phyloP scores from a whole-genome alignment of 2,888 invertebrate genomes.

The Chorisops tibialis region DNA sequence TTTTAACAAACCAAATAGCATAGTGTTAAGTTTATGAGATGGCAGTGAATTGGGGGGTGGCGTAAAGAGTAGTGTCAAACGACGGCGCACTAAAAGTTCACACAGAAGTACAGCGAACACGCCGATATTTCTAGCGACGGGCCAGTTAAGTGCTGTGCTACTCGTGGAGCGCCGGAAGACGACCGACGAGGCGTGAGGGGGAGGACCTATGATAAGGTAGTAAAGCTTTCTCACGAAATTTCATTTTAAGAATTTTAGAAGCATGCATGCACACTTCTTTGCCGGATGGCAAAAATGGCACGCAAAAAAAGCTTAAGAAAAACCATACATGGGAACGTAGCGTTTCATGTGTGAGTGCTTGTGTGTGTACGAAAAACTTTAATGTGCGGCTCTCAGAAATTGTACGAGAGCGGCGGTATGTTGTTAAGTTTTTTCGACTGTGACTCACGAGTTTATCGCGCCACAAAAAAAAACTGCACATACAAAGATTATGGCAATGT shows the following conservation, averaged over 20 bases:
- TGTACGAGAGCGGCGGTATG: not conserved
- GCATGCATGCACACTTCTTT: too few relatives aligned
- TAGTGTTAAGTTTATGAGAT: too few relatives aligned
- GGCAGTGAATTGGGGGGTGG: not conserved
- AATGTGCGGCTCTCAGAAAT: not conserved
- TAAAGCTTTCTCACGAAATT: not conserved
- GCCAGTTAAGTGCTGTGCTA: too few relatives aligned
- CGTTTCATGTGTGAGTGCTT: not conserved
- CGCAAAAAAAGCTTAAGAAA: too few relatives aligned
- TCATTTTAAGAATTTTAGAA: too few relatives aligned
- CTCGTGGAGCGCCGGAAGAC: too few relatives aligned
- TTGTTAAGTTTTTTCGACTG: not conserved
- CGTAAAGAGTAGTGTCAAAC: not conserved
- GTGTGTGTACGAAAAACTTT: not conserved
- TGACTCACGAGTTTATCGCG: not conserved
- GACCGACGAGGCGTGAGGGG: not conserved
- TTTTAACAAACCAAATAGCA: too few relatives aligned
- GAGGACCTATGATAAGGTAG: conserved; percentile 14
- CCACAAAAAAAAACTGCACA: not conserved
- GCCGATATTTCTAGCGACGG: too few relatives aligned
- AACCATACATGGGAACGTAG: not conserved
- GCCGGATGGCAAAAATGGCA: too few relatives aligned
- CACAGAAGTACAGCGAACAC: not conserved
- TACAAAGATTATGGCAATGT: not conserved
- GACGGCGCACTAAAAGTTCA: conserved; percentile 9